Conservation (phyloP, 2,797 vertebrate species). For the Lepus oiostolus region DNA sequence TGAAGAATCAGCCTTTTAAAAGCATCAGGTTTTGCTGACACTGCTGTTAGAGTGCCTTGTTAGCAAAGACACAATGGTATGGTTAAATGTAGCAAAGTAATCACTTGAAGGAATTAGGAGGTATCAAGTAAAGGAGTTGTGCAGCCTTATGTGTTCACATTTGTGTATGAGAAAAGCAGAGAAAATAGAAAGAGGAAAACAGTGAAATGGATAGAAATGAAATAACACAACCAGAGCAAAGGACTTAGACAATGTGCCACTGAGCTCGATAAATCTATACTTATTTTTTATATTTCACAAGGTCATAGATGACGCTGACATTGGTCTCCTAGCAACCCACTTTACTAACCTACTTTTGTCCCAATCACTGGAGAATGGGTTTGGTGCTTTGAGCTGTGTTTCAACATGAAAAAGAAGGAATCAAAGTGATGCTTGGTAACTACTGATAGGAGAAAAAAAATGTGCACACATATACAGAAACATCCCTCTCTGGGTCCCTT, state of each 20-base stretch:
- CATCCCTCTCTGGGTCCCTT: conserved; percentile 71
- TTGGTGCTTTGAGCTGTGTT: conserved; percentile 89
- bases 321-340: conserved; percentile 92
- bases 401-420: conserved; percentile 86
- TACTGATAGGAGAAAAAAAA: conserved; percentile 80
- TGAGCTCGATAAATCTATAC: conserved; percentile 91
- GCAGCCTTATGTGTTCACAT: conserved; percentile 47
- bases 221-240: conserved; percentile 86
- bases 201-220: conserved; percentile 86
- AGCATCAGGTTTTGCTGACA: conserved; percentile 86
- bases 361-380: conserved; percentile 89
- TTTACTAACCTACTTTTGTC: conserved; percentile 92
- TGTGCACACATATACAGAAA: conserved; percentile 32
- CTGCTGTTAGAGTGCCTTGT: conserved; percentile 83
- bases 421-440: conserved; percentile 85
- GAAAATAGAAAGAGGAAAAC: conserved; percentile 60
- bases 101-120: conserved; percentile 82
- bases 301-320: conserved; percentile 91
- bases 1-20: conserved; percentile 85
- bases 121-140: conserved; percentile 76
- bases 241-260: conserved; percentile 88
- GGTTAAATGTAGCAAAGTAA: conserved; percentile 80
- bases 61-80: conserved; percentile 80
- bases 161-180: conserved; percentile 56
- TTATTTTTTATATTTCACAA: conserved; percentile 89